Evolutionary conservation across 1,140 invertebrate genomes (phyloP).

Genomic region (Nixonia krombeini): DNA sequence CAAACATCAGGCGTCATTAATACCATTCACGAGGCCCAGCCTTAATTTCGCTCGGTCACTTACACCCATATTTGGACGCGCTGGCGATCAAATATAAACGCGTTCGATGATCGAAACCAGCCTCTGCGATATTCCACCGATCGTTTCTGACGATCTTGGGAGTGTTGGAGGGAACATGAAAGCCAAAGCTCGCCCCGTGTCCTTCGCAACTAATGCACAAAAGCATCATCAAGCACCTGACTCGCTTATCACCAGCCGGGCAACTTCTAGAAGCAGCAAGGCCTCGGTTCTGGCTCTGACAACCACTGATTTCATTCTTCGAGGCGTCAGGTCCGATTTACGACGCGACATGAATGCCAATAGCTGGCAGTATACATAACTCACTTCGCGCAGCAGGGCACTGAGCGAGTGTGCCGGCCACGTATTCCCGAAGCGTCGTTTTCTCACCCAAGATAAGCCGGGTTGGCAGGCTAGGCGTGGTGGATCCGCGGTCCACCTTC

Average conservation of each 20-base stretch:
- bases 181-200: too few relatives aligned
- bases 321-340: slow-evolving; percentile 59
- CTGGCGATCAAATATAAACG: too few relatives aligned
- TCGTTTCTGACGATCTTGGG: too few relatives aligned
- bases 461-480: slow-evolving; percentile 32
- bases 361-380: slow-evolving; percentile 58
- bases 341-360: slow-evolving; percentile 58
- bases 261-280: slow-evolving; percentile 7
- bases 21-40: too few relatives aligned
- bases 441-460: slow-evolving; percentile 28
- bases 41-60: too few relatives aligned
- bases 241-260: slow-evolving; percentile 29
- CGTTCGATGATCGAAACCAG: too few relatives aligned
- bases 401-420: slow-evolving; percentile 1
- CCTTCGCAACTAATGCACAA: too few relatives aligned
- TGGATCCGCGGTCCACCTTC: slow-evolving; percentile 26
- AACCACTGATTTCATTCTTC: slow-evolving; percentile 64
- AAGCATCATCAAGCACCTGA: slow-evolving; percentile 33
- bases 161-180: too few relatives aligned
- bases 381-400: slow-evolving; percentile 48
- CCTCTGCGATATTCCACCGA: too few relatives aligned
- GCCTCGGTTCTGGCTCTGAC: slow-evolving; percentile 35
- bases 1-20: too few relatives aligned
- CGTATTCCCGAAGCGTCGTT: slow-evolving; percentile 1
- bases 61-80: too few relatives aligned